A percentile compares a stretch with the other conserved stretches of the same genome.
These are phyloP conservation scores for Laticauda colubrina DNA, from an alignment of 2,113 vertebrate genomes.

Conservation along the genomic window DNA sequence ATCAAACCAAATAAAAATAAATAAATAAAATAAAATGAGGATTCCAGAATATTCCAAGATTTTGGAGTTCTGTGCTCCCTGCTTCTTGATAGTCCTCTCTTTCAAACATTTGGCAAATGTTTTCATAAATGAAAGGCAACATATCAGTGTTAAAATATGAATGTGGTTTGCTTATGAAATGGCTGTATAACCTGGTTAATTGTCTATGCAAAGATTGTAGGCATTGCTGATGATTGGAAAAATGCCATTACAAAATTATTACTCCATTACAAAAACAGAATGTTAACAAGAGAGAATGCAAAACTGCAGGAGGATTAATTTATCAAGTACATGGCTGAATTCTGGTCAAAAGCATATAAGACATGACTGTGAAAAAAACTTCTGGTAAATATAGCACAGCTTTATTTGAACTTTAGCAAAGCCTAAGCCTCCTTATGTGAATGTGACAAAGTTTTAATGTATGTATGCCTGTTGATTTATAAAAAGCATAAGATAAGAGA, in stretches of 20 bases:
- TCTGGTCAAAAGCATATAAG: neutral
- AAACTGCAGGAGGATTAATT: neutral
- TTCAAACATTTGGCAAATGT: neutral
- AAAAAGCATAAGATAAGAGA: neutral
- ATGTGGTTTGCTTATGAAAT: neutral
- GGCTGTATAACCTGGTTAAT: neutral
- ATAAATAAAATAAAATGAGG: neutral
- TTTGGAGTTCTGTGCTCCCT: neutral
- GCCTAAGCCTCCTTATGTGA: neutral
- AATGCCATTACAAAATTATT: neutral
- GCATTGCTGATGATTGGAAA: neutral
- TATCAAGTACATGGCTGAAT: neutral
- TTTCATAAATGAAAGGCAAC: neutral
- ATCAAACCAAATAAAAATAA: too few species aligned
- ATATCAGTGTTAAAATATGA: neutral
- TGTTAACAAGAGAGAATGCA: neutral
- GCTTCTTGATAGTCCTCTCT: neutral
- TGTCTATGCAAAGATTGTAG: neutral
- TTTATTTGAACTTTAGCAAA: neutral
- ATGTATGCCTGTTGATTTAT: neutral
- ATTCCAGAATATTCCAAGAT: neutral
- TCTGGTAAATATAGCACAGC: neutral
- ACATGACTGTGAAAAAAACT: neutral
- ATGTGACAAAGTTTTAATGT: neutral
- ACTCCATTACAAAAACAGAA: neutral